Evolutionary conservation across 2,888 invertebrate species (phyloP), one percentile per base, ranked within the genome.

Genomic region (Unio pictorum): DNA sequence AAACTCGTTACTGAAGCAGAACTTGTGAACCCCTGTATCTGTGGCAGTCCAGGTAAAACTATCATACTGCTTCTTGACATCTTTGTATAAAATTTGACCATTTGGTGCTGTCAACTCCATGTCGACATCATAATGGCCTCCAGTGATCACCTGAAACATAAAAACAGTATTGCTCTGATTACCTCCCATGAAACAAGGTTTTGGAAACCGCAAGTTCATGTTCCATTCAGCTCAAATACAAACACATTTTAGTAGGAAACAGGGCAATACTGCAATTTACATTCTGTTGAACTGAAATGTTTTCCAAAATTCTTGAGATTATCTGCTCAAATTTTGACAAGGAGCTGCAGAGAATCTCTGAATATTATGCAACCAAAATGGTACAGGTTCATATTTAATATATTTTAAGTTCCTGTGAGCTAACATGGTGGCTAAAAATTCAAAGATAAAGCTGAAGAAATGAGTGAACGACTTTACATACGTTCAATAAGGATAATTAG

Each of bases 111-210:
- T 94, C 66, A 99, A 91, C 69, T 93, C 93, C 67, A 98, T 95
- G 91, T 99, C 99, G 61, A 99, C 98, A 91, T 99, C 99, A 90
- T 98, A 97, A 86, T 98, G 97, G 1, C 99, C 99, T 68, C 99
- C 99, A 45, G 98, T 98, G 23, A 99, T 97, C 61, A 99, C 99
- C 97, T 99, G 91, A 1, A 72, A 76, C 60, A 61, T 1, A 62
- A 30, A 59, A 34, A 58, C 15, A 45, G 15, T 56, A 23, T 63
- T 30, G 20, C 23, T 54, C 60, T 15, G 28, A 62, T 30, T 18
- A 62, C 17, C 11, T 45, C 3, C 15, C 11, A 45, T 7, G 45
- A 45, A 11, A 45, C 45, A 45, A 60, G n/a, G 15, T 23, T 26
- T 5, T 59, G 59, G 11, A 58, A 58, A 26, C 11, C 11, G 7